phyloP scores from a whole-genome alignment of 2,888 invertebrate genomes.

The Oxycera nigricornis region DNA sequence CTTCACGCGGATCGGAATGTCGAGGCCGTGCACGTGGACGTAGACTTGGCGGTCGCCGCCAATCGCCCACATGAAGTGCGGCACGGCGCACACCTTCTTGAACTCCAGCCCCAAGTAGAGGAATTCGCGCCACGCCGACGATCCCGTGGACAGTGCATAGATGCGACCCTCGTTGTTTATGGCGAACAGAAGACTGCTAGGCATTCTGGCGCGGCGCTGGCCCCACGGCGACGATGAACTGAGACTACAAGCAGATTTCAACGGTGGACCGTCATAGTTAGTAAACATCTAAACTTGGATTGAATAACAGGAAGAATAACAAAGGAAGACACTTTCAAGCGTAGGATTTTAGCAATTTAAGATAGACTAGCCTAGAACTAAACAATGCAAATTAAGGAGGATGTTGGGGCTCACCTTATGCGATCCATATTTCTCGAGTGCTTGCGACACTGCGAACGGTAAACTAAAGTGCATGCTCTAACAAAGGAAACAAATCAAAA shows the following conservation, averaged over 20 bases:
- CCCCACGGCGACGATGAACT: slow-evolving; percentile 9
- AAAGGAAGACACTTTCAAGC: no score
- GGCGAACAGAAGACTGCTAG: slow-evolving; percentile 79
- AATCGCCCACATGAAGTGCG: slow-evolving; percentile 89
- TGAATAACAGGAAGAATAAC: no score
- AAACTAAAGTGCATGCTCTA: slow-evolving; percentile 28
- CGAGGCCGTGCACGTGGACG: slow-evolving; percentile 86
- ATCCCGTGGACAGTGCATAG: slow-evolving; percentile 80
- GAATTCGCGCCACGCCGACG: slow-evolving; percentile 85
- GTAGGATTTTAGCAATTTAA: no score
- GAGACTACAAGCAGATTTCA: neutral
- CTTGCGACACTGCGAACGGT: neutral
- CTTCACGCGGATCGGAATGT: slow-evolving; percentile 87
- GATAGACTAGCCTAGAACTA: no score
- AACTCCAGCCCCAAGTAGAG: slow-evolving; percentile 86
- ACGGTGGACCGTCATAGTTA: neutral
- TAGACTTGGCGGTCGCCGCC: slow-evolving; percentile 93
- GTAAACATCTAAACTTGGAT: neutral
- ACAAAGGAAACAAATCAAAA: neutral
- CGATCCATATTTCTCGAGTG: neutral
- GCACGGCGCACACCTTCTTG: slow-evolving; percentile 84
- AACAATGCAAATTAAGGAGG: neutral
- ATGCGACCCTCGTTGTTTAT: slow-evolving; percentile 89
- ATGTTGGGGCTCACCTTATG: neutral
- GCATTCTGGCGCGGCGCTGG: slow-evolving; percentile 63